Conservation (phyloP, 2,797 vertebrate species). For the Galago senegalensis region DNA sequence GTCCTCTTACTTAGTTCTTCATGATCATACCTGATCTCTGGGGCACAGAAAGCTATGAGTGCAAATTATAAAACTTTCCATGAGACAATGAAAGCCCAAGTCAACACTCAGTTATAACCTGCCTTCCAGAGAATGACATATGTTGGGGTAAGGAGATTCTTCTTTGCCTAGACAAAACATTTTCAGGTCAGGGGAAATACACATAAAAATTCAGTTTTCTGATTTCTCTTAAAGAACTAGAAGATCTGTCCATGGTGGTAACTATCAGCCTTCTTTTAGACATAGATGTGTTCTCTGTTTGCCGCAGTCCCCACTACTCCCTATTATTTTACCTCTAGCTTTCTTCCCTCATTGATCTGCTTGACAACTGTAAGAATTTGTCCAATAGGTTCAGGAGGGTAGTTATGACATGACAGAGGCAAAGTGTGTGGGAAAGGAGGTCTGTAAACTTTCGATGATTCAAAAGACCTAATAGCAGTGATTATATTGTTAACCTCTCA, state of each 20-base stretch:
- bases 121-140: background rate
- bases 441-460: background rate
- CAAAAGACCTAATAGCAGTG: constrained; percentile 3
- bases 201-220: background rate
- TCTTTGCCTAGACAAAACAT: background rate
- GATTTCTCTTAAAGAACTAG: constrained; percentile 41
- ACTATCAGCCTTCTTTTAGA: background rate
- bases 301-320: background rate
- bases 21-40: background rate
- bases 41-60: background rate
- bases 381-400: background rate
- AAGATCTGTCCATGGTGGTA: background rate
- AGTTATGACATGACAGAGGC: background rate
- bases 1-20: background rate
- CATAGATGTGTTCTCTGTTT: background rate
- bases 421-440: background rate
- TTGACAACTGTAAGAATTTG: background rate
- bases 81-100: background rate
- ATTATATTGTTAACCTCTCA: constrained; percentile 13
- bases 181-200: background rate
- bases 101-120: background rate
- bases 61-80: background rate
- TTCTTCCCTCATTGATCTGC: background rate
- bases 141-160: background rate
- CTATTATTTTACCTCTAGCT: background rate